Base-by-base conservation (phyloP, 2,888 invertebrate species). In the Margaritifera margaritifera region DNA sequence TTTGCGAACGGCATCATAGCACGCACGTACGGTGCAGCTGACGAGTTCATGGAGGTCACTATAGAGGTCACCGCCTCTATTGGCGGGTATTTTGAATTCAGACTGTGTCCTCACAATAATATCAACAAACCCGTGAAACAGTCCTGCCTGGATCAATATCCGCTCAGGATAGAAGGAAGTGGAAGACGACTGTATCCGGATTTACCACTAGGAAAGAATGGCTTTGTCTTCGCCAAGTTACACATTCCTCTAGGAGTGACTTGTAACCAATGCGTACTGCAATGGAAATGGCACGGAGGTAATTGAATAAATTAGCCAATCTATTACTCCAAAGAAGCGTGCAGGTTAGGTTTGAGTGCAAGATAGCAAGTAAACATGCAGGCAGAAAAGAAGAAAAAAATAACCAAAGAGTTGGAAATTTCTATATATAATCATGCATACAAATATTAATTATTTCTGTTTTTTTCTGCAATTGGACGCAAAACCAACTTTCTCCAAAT, bases 91-190 rank as follows among this genome's bases (percentile, higher is more conserved):
- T 83, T 86, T 66, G 84, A 86, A 58, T 87, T 84, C 74, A 77
- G 86, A 63, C 66, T 88, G n/a, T 89, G 88, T 68, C 80, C 86
- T 6, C 71, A 79, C 42, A 81, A 80, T 61, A 71, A 84, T 56
- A 62, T 71, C 0, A 74, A 71, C 4, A 72, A 61, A 2, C 72
- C 78, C 54, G 87, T 82, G 11, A 80, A 77, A 2, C 82, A 86
- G 64, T 70, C 72, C 5, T 87, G 87, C 64, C 65, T 87, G 22
- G 77, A 86, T 65, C 61, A 77, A 61, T 54, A 73, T 51, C 62
- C 71, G 15, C 64, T 81, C 6, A 51, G 60, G n/a, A 58, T 76
- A 6, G 66, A 53, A 19, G 66, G 66, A 31, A 53, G 15, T 15
- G 66, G 61, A 42, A 42, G 42, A 42, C 42, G 42, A 15, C 42